phyloP scores from a whole-genome alignment of 2,888 invertebrate species.

The Latrodectus elegans region DNA sequence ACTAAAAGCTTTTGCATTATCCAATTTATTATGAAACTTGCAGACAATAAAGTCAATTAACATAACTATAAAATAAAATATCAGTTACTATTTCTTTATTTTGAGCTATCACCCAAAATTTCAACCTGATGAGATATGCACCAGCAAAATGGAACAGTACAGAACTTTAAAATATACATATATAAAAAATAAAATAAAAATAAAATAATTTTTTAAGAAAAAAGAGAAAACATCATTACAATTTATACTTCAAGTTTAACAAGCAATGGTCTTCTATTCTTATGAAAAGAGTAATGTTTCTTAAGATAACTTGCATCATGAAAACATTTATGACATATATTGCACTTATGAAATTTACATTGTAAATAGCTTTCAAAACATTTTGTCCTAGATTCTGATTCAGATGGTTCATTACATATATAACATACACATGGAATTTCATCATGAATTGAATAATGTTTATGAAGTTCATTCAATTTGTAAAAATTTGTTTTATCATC shows the following conservation, averaged over 20 bases:
- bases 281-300: neutral
- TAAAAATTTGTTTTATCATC: neutral
- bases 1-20: too few relatives aligned
- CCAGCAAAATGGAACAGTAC: too few relatives aligned
- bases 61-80: too few relatives aligned
- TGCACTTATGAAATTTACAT: neutral
- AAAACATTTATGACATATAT: slow-evolving; percentile 5
- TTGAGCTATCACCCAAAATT: too few relatives aligned
- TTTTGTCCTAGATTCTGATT: neutral
- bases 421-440: neutral
- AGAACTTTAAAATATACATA: too few relatives aligned
- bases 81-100: too few relatives aligned
- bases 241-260: neutral
- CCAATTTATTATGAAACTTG: too few relatives aligned
- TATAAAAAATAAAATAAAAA: neutral
- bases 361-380: neutral
- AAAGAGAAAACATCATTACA: neutral
- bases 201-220: neutral
- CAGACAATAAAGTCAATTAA: too few relatives aligned
- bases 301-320: neutral
- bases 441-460: neutral
- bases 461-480: neutral
- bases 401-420: neutral
- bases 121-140: too few relatives aligned
- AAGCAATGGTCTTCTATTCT: neutral